phyloP scores from a whole-genome alignment of 2,797 vertebrate genomes.

The Heteromormyrus szaboi region DNA sequence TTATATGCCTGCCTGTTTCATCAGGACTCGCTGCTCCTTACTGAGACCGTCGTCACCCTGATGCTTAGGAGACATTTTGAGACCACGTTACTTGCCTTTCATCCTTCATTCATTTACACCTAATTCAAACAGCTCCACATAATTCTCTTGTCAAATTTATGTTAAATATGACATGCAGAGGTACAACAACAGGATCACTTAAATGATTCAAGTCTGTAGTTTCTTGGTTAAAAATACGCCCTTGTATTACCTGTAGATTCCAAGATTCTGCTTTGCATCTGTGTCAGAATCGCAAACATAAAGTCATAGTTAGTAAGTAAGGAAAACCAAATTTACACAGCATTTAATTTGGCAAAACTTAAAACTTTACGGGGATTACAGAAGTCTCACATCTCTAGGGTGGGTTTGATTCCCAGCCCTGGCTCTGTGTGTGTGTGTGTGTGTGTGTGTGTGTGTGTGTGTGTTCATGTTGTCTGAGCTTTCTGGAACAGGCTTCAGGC shows the following conservation, averaged over 20 bases:
- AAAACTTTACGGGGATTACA: background rate
- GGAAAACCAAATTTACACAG: background rate
- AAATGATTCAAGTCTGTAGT: background rate
- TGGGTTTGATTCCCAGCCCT: background rate
- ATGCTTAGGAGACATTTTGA: background rate
- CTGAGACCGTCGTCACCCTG: background rate
- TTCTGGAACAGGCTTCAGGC: background rate
- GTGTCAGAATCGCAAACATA: background rate
- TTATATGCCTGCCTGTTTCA: background rate
- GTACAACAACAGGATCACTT: background rate
- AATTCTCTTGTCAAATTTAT: background rate
- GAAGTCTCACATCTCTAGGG: background rate
- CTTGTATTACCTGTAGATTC: background rate
- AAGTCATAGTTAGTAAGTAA: background rate
- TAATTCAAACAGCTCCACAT: background rate
- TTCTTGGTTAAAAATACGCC: background rate
- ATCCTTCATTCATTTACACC: background rate
- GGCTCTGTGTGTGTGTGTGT: background rate
- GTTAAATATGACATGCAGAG: background rate
- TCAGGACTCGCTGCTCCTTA: background rate
- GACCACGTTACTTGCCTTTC: background rate
- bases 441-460: background rate
- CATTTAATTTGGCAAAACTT: background rate
- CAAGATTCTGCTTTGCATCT: background rate
- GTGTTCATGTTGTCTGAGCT: background rate